These are phyloP conservation scores for Pelodytes ibericus DNA, from an alignment of 2,797 vertebrate genomes.

Conservation along the genomic window DNA sequence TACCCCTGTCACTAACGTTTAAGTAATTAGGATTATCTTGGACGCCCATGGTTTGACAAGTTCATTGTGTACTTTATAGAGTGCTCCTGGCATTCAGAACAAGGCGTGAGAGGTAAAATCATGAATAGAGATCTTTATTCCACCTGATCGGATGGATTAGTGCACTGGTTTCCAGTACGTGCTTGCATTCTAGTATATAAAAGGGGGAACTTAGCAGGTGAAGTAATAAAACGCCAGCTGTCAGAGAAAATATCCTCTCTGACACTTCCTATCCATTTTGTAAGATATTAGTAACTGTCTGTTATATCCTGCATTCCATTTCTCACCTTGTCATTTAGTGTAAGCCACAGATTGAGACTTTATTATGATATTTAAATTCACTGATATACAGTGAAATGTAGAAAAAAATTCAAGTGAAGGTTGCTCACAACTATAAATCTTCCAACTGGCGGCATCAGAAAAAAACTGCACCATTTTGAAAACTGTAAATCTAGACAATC, in stretches of 20 bases:
- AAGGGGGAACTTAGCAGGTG: constrained; percentile 64
- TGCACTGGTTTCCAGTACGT: constrained; percentile 81
- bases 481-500: no score
- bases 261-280: constrained; percentile 45
- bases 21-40: constrained; percentile 78
- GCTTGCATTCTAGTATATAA: constrained; percentile 73
- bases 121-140: constrained; percentile 87
- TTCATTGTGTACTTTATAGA: constrained; percentile 82
- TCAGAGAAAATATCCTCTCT: constrained; percentile 71
- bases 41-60: constrained; percentile 80
- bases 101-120: constrained; percentile 84
- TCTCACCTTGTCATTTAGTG: neutral
- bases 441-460: no score
- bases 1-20: constrained; percentile 76
- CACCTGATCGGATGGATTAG: constrained; percentile 83
- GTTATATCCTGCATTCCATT: neutral
- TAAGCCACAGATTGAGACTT: neutral
- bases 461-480: no score
- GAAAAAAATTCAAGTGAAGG: neutral
- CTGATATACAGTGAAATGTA: neutral
- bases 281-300: constrained; percentile 6
- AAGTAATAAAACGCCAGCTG: constrained; percentile 70
- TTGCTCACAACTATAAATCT: no score
- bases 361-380: no score
- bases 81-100: constrained; percentile 81